Base-by-base conservation (phyloP, 2,888 invertebrate species). In the Amiota minor region DNA sequence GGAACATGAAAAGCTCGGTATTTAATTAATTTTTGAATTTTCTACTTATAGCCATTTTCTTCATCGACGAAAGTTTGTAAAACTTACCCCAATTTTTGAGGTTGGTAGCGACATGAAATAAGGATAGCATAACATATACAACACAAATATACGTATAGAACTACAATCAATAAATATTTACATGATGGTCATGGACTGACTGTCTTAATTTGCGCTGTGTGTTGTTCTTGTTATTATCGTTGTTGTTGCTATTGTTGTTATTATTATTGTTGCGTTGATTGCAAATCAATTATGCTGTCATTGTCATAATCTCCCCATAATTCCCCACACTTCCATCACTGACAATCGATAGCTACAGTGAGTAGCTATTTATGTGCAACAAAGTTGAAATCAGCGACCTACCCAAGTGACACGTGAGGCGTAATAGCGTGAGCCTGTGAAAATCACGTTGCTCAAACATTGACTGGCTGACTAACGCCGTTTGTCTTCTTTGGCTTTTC, bases 1-100 rank as follows among this genome's bases (percentile, higher is more conserved):
- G 86, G 84, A 82, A 84, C 86, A 83, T 86, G 86, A 85, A 86
- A 83, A 83, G 83, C 83, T 86, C 84, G 84, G 86, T 86, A 86
- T 83, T 83, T 83, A 83, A 83, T 83, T 83, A 83, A 83, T 86
- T 83, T 86, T 85, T 86, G 86, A 86, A 85, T 83, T 86, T 83
- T 83, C 84, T 86, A 83, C 86, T 86, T 45, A 12, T 71, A 50
- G 50, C 53, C 55, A 68, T 72, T 18, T 71, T 49, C 50, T 65
- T 12, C 62, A 12, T 59, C 72, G 50, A 47, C 35, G 0, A 10
- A 23, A 14, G 8, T 11, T 35, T 35, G 2, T 35, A 35, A 35
- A 35, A 1, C 35, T 35, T 35, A 35, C 35, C 6, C 23, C 23
- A 23, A 35, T 35, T 3, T 35, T 3, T 35, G 35, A 6, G 35